Conservation (phyloP, 2,797 vertebrate species). For the Melanogrammus aeglefinus region DNA sequence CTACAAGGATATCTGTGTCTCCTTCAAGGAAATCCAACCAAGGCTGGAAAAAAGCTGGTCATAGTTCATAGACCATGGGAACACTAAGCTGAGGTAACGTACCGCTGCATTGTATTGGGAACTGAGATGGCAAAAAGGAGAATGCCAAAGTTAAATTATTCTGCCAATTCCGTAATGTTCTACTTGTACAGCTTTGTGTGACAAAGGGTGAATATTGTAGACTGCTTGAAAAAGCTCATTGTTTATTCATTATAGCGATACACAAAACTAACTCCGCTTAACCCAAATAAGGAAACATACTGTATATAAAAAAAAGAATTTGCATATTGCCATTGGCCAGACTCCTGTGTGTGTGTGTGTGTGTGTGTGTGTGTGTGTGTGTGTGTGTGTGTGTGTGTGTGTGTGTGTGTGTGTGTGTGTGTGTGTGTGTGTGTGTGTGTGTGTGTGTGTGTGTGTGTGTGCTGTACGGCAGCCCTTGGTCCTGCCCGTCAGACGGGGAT, state of each 20-base stretch:
- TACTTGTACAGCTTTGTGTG: constrained; percentile 34
- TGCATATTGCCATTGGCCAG: background rate
- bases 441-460: constrained; percentile 36
- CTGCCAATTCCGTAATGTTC: constrained; percentile 42
- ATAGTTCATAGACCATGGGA: background rate
- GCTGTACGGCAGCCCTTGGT: background rate
- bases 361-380: constrained; percentile 39
- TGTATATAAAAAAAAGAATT: background rate
- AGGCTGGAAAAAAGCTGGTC: background rate
- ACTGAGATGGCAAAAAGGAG: background rate
- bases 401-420: background rate
- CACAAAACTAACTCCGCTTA: constrained; percentile 53
- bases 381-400: constrained; percentile 26
- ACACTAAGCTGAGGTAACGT: background rate
- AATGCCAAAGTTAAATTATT: background rate
- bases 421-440: constrained; percentile 21
- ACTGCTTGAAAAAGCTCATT: constrained; percentile 56
- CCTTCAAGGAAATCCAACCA: background rate
- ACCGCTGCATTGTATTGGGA: background rate
- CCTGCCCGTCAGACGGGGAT: constrained; percentile 63
- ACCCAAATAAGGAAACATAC: constrained; percentile 32
- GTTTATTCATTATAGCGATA: constrained; percentile 71
- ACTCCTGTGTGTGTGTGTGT: constrained; percentile 14
- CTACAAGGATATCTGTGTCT: background rate
- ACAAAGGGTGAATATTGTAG: constrained; percentile 74